These are phyloP conservation scores for Phataginus tricuspis DNA, from an alignment of 2,797 vertebrate genomes.

Conservation along the genomic window DNA sequence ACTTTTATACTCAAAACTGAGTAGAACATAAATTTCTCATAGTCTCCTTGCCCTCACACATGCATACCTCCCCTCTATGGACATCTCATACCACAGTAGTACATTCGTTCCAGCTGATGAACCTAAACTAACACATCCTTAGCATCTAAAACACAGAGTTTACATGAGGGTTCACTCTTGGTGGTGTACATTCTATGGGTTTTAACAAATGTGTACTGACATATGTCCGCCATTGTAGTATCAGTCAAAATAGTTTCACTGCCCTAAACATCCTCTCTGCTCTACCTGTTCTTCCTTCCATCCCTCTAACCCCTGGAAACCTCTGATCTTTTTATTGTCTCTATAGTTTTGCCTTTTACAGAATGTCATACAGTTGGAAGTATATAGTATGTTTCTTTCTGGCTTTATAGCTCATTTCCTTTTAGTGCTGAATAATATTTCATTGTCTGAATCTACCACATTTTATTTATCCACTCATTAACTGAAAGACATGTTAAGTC, in stretches of 20 bases:
- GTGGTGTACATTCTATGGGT: neutral
- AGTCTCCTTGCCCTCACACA: neutral
- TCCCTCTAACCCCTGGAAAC: neutral
- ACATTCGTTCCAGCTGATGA: neutral
- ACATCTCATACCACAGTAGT: too few relatives aligned
- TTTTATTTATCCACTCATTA: neutral
- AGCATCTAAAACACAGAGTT: neutral
- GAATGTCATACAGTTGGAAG: neutral
- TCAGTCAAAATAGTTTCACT: neutral
- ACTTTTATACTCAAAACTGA: neutral
- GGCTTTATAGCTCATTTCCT: neutral
- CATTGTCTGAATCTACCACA: neutral
- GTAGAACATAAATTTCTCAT: neutral
- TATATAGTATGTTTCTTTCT: neutral
- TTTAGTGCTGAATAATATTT: neutral
- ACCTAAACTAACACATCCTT: neutral
- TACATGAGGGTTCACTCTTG: neutral
- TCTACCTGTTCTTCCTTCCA: neutral
- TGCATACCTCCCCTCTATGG: neutral
- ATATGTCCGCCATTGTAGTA: neutral
- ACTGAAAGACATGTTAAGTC: neutral
- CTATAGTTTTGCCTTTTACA: neutral
- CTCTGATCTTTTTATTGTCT: neutral
- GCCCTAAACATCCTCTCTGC: neutral
- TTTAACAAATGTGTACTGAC: neutral